Percentiles rank a stretch among this genome's conserved stretches.
These are phyloP conservation scores for Luffia ferchaultella DNA, from an alignment of 2,888 invertebrate genomes.

Conservation along the genomic window DNA sequence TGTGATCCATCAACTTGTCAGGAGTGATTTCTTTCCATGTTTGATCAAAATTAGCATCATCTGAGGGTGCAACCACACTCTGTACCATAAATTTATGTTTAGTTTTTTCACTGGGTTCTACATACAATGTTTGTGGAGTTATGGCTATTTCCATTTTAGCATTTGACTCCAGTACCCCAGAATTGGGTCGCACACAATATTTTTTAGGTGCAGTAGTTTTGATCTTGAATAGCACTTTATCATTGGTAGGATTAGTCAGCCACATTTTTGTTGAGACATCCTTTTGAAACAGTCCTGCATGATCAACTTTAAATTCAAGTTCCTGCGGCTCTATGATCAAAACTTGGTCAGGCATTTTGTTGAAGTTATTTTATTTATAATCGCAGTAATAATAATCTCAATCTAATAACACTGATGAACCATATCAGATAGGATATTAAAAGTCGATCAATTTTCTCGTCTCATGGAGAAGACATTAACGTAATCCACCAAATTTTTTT, in stretches of 20 bases:
- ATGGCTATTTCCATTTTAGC: constrained; percentile 86
- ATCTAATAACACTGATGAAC: too few relatives aligned
- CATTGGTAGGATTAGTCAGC: constrained; percentile 86
- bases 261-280: constrained; percentile 80
- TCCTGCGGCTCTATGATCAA: neutral
- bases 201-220: constrained; percentile 99
- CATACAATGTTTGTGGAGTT: constrained; percentile 94
- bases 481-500: too few relatives aligned
- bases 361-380: too few relatives aligned
- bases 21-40: constrained; percentile 90
- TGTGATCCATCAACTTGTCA: constrained; percentile 93
- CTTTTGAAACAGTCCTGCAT: neutral
- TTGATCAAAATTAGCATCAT: constrained; percentile 75
- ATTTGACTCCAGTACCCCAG: constrained; percentile 84
- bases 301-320: neutral
- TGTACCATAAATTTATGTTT: constrained; percentile 99
- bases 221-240: constrained; percentile 95
- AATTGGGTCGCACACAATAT: constrained; percentile 99
- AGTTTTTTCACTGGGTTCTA: constrained; percentile 92
- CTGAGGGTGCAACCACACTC: constrained; percentile 88
- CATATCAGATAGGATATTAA: too few relatives aligned
- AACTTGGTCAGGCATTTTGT: neutral
- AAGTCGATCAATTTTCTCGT: too few relatives aligned
- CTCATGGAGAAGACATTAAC: too few relatives aligned
- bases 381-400: too few relatives aligned